Base-by-base conservation (phyloP, 2,797 vertebrate species). In the Heteromormyrus szaboi region DNA sequence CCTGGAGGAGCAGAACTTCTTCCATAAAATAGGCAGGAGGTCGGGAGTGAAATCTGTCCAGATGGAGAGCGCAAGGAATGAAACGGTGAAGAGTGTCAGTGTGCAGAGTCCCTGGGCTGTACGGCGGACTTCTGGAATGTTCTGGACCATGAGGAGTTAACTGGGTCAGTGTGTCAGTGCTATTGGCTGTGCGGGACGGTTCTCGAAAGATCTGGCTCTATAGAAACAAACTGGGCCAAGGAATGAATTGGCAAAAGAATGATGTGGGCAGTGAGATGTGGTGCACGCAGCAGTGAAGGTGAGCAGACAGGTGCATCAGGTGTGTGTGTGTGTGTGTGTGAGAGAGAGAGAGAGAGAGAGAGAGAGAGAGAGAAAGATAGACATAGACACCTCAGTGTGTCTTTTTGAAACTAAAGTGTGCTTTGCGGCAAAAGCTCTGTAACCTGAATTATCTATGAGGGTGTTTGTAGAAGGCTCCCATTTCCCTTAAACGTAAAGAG, bases 131-230 rank as follows among this genome's bases (percentile, higher is more conserved):
- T 88, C 12, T 37, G 65, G 68, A 79, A 88, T 37, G 50, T 54
- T 88, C 72, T 22, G 50, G 44, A 33, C 48, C 48, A 83, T 17
- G 3, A 87, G 37, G 85, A 54, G 87, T 56, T n/a, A 88, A 88
- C 22, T 76, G 65, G 87, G 62, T 88, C 87, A 88, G 87, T 76
- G 87, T 88, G 87, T 76, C 62, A 53, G 44, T 68, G 86, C 85
- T 59, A 29, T 37, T 54, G 25, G 53, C 50, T 54, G 33, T 56
- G 48, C 17, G 17, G 50, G 51, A 86, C 12, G 8, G 53, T 86
- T 86, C 85, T 86, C 53, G 85, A 86, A 86, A 86, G 85, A 54
- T 86, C 85, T 59, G 85, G 25, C 51, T 37, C 17, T 14, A 37
- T 19, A 3, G 25, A 33, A 54, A 54, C 17, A 56, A 86, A 86